phyloP scores from a whole-genome alignment of 2,888 invertebrate species.

The Temnothorax rugatulus region DNA sequence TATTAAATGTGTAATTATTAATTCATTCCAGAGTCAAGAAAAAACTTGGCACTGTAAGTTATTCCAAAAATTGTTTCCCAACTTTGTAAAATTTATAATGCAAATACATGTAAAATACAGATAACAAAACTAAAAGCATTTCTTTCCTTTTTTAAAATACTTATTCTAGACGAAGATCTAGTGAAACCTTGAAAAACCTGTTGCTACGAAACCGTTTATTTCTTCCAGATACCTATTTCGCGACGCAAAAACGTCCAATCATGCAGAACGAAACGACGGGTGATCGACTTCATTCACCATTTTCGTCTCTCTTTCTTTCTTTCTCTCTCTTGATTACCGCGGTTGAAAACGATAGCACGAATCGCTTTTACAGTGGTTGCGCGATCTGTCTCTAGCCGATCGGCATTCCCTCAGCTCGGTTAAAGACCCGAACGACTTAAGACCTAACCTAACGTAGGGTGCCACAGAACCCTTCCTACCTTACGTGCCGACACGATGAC shows the following conservation, averaged over 20 bases:
- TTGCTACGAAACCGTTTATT: neutral
- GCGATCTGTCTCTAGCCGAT: slow-evolving; percentile 62
- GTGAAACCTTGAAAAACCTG: neutral
- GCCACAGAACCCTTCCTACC: slow-evolving; percentile 70
- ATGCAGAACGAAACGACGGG: slow-evolving; percentile 56
- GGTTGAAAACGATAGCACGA: slow-evolving; percentile 70
- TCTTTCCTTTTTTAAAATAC: neutral
- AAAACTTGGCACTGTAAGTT: neutral
- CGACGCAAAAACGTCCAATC: slow-evolving; percentile 36
- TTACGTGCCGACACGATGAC: slow-evolving; percentile 55
- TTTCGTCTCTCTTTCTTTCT: slow-evolving; percentile 33
- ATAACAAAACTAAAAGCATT: neutral
- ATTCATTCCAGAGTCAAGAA: neutral
- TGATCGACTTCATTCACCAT: slow-evolving; percentile 63
- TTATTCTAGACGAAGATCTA: neutral
- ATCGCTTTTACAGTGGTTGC: slow-evolving; percentile 54
- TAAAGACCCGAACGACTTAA: slow-evolving; percentile 76
- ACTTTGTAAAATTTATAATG: neutral
- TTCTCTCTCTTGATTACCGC: slow-evolving; percentile 34
- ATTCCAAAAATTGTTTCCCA: neutral
- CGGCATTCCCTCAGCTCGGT: slow-evolving; percentile 76
- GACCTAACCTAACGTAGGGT: slow-evolving; percentile 77
- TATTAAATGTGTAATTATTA: neutral
- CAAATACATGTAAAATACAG: neutral
- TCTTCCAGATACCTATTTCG: neutral